These are phyloP conservation scores for Lasiurus borealis DNA, from an alignment of 2,113 vertebrate species.

Conservation along the genomic window DNA sequence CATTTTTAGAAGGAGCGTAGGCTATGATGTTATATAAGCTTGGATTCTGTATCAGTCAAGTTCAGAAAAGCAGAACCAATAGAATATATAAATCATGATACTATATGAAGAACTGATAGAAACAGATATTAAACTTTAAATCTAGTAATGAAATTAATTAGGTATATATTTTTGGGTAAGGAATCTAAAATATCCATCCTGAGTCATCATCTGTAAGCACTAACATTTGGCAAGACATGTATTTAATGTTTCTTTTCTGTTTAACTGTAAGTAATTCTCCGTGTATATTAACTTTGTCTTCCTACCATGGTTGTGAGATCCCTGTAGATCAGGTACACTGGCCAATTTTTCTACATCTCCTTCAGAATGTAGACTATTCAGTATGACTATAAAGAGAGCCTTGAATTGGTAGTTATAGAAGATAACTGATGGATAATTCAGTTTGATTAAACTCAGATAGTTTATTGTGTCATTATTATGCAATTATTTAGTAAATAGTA, in stretches of 20 bases:
- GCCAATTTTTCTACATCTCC: background rate
- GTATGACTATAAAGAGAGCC: background rate
- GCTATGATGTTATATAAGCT: background rate
- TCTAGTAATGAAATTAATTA: background rate
- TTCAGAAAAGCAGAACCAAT: background rate
- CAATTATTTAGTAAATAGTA: background rate
- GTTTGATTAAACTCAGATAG: conserved; percentile 13
- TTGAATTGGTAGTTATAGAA: background rate
- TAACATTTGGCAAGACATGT: background rate
- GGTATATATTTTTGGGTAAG: conserved; percentile 23
- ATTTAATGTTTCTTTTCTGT: background rate
- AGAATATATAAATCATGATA: background rate
- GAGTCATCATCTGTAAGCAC: background rate
- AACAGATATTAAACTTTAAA: background rate
- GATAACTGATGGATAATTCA: background rate
- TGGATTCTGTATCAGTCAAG: background rate
- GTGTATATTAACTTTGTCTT: conserved; percentile 15
- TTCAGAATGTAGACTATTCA: background rate
- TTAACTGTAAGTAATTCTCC: background rate
- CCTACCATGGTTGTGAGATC: background rate
- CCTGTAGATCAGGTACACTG: background rate
- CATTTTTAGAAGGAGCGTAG: background rate
- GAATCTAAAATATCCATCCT: background rate
- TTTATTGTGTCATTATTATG: background rate
- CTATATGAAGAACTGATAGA: background rate